Evolutionary conservation across 2,888 invertebrate species (phyloP), one percentile per base, ranked within the genome.

Genomic region (Melipona bicolor): DNA sequence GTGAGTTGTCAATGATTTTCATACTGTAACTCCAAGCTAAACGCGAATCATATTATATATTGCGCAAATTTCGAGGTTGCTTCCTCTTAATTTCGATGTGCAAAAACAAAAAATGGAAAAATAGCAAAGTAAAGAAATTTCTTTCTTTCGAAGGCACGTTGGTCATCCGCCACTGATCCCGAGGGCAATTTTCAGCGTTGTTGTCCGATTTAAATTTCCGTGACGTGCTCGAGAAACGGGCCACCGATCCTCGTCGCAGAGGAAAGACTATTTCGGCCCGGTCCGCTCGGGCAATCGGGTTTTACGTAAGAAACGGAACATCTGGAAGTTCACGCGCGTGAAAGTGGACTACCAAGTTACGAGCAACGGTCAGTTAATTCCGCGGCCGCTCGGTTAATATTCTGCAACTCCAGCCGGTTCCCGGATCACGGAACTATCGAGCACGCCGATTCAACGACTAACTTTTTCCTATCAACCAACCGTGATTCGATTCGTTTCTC

Each of bases 351-450:
- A 84, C 87, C 79, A 70, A 85, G 90, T 89, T 87, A 87, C 90
- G 85, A 89, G 91, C 88, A 93, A 93, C 91, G 93, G 92, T 92
- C 93, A 92, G 93, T 93, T 93, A 92, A 92, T 92, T 92, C 90
- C 87, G 91, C 87, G 87, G 86, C 89, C 87, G 87, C 87, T 90
- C 88, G 85, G 88, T 90, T 93, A 93, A 93, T 92, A 92, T 92
- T 91, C 92, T 91, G 89, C 89, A 90, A 91, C 91, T 88, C 84
- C 85, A 85, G 83, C 83, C 84, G 84, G 81, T 87, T 79, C 85
- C 77, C 49, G 52, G 85, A 85, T 83, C 85, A 62, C 82, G 79
- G 86, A 85, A 85, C 80, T 17, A 6, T 24, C 70, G 54, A 59
- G n/a, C 32, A 24, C 15, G 24, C n/a, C 68, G 72, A 72, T 81